These are phyloP conservation scores for Eremobia ochroleuca DNA, from an alignment of 2,888 invertebrate species.

Conservation along the genomic window DNA sequence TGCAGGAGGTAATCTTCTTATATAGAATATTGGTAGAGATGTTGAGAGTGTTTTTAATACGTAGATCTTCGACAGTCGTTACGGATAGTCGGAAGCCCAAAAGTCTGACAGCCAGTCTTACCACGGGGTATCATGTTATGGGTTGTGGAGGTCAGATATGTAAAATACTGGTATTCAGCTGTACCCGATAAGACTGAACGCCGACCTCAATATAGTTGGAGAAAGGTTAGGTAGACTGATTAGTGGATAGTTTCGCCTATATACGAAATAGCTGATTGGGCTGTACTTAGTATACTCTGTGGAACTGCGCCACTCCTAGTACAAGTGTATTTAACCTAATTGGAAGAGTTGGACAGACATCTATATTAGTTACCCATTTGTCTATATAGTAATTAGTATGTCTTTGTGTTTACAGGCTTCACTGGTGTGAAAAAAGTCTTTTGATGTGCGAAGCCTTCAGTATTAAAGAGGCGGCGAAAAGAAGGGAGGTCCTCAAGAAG, in stretches of 20 bases:
- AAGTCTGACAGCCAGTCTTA: too few relatives aligned
- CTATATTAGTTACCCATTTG: not conserved
- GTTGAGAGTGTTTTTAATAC: too few relatives aligned
- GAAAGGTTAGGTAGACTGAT: too few relatives aligned
- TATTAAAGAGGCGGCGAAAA: not conserved
- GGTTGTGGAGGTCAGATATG: too few relatives aligned
- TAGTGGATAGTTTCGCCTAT: not conserved
- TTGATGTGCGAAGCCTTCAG: not conserved
- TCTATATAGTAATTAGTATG: constrained; percentile 7
- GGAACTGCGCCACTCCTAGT: constrained; percentile 14
- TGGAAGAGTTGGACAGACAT: not conserved
- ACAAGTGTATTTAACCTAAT: constrained; percentile 30
- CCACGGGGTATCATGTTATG: too few relatives aligned
- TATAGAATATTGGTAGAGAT: too few relatives aligned
- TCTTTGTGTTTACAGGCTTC: constrained; percentile 10
- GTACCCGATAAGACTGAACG: not conserved
- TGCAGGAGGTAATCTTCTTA: too few relatives aligned
- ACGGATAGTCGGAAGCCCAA: too few relatives aligned
- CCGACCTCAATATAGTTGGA: not conserved
- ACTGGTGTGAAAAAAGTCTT: not conserved
- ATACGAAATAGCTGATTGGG: not conserved
- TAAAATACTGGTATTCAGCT: too few relatives aligned
- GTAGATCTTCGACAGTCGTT: too few relatives aligned
- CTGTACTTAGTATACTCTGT: not conserved
- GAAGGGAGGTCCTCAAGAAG: too few relatives aligned